Conservation (phyloP, 2,888 invertebrate genomes). For the Cantharis rufa region DNA sequence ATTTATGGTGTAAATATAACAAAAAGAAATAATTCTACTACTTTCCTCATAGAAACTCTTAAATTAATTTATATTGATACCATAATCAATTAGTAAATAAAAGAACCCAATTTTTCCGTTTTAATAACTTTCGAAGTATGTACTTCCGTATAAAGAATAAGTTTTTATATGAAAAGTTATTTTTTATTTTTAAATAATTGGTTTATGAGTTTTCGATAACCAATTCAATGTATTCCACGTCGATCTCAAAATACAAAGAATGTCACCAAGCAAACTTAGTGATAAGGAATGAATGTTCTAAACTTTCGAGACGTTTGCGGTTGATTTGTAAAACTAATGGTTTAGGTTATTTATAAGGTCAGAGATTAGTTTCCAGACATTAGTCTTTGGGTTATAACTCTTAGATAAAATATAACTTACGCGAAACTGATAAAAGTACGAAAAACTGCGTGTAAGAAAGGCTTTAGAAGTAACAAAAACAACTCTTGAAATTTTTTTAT, state of each 20-base stretch:
- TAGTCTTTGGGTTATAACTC: conserved; percentile 28
- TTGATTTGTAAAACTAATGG: conserved; percentile 38
- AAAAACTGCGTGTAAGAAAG: conserved; percentile 14
- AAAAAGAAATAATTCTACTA: too few relatives aligned
- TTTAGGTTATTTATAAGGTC: conserved; percentile 36
- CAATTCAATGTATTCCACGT: not conserved
- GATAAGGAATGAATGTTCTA: conserved; percentile 35
- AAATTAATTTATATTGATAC: too few relatives aligned
- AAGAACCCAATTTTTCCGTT: not conserved
- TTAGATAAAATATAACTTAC: conserved; percentile 37
- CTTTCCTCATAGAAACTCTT: not conserved
- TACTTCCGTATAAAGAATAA: not conserved
- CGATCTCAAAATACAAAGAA: conserved; percentile 10
- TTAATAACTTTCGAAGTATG: not conserved
- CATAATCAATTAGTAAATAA: not conserved
- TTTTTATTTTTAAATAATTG: not conserved
- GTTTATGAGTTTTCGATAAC: not conserved
- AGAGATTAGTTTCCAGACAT: conserved; percentile 38
- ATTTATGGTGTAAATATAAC: too few relatives aligned
- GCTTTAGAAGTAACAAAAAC: conserved; percentile 14
- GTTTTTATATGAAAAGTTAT: not conserved
- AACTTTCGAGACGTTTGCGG: conserved; percentile 36
- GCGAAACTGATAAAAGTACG: conserved; percentile 22
- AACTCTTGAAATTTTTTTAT: conserved; percentile 14
- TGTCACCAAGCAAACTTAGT: conserved; percentile 19